phyloP scores from a whole-genome alignment of 1,140 invertebrate genomes.

The Alviniconcha marisindica region DNA sequence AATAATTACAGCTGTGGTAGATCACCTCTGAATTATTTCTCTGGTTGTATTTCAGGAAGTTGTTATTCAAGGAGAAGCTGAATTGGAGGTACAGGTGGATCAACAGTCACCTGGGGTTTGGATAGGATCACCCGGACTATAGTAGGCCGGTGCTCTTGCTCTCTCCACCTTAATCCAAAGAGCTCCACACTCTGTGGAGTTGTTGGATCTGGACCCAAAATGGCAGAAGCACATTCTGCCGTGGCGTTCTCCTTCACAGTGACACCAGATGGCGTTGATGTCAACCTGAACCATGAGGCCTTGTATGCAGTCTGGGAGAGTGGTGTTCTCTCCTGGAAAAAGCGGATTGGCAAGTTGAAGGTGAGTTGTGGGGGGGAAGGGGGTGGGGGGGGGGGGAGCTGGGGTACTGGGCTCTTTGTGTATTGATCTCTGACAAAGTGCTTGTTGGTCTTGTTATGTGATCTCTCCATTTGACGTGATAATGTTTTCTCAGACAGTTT shows the following conservation, averaged over 20 bases:
- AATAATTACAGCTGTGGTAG: too few relatives aligned
- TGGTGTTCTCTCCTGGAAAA: conserved; percentile 95
- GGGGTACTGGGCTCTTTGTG: too few relatives aligned
- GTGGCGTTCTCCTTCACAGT: conserved; percentile 98
- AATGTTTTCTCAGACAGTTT: too few relatives aligned
- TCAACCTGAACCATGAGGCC: conserved; percentile 97
- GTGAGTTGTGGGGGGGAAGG: conserved; percentile 50
- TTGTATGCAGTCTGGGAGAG: conserved; percentile 84
- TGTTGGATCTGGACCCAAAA: conserved; percentile 70
- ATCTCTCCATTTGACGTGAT: too few relatives aligned
- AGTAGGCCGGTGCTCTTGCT: neutral
- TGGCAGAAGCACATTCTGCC: conserved; percentile 99
- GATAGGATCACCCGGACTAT: neutral
- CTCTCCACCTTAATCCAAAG: neutral
- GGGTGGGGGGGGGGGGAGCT: too few relatives aligned
- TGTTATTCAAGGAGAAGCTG: too few relatives aligned
- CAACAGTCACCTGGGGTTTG: neutral
- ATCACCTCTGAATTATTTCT: too few relatives aligned
- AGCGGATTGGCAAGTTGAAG: conserved; percentile 82
- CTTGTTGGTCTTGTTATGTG: too few relatives aligned
- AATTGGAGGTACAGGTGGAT: neutral
- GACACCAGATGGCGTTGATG: conserved; percentile 96
- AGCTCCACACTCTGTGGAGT: neutral
- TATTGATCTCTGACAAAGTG: too few relatives aligned
- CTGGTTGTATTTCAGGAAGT: too few relatives aligned